Conservation (phyloP, 2,113 vertebrate species). For the Crotalus helleri region DNA sequence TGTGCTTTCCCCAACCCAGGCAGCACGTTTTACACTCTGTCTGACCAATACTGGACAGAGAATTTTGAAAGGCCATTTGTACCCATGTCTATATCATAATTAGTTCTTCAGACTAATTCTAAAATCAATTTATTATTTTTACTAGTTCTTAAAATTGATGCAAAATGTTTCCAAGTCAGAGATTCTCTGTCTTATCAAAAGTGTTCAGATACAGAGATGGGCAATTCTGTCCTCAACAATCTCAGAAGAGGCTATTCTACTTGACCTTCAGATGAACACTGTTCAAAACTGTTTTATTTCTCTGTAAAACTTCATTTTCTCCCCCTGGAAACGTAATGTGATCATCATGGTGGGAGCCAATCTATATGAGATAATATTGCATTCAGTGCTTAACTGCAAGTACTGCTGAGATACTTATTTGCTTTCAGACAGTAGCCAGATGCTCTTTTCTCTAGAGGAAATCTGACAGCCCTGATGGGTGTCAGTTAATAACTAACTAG, state of each 20-base stretch:
- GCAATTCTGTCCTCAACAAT: neutral
- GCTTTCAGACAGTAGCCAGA: slow-evolving; percentile 45
- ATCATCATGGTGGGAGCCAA: slow-evolving; percentile 24
- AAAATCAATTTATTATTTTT: neutral
- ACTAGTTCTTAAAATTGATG: neutral
- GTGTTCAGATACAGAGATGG: neutral
- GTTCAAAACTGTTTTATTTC: neutral
- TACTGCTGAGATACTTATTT: slow-evolving; percentile 17
- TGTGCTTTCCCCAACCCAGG: too few species aligned
- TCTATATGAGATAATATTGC: slow-evolving; percentile 32
- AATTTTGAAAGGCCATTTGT: neutral
- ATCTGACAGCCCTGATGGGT: slow-evolving; percentile 54
- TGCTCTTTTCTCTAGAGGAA: slow-evolving; percentile 48
- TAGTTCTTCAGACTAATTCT: neutral
- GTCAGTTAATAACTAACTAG: slow-evolving; percentile 49
- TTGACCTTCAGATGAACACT: neutral
- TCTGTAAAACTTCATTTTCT: neutral
- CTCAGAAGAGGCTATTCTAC: neutral
- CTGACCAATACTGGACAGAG: neutral
- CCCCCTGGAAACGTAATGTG: neutral
- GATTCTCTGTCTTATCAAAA: neutral
- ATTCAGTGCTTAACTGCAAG: slow-evolving; percentile 1
- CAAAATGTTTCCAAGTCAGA: neutral
- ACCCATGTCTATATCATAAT: neutral
- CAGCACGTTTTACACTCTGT: too few species aligned